Percentiles rank a stretch among this genome's conserved stretches.
Evolutionary conservation across 2,113 vertebrate species (phyloP).

Genomic region (Carassius gibelio): DNA sequence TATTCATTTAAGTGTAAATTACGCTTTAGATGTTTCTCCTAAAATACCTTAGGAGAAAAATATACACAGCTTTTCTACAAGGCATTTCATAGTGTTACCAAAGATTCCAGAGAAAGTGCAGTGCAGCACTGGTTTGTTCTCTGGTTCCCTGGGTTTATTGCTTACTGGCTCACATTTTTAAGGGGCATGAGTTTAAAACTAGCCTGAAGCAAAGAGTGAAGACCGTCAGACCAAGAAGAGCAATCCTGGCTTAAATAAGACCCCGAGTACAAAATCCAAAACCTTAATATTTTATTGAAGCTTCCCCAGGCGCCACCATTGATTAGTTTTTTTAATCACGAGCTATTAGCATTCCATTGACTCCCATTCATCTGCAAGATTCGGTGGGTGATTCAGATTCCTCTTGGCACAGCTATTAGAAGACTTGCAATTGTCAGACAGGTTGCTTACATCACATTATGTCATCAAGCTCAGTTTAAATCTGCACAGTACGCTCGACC

Average conservation of each 20-base stretch:
- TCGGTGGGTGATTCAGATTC: too few relatives aligned
- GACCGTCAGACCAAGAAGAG: background rate
- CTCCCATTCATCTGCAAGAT: too few relatives aligned
- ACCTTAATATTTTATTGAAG: too few relatives aligned
- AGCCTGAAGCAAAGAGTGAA: background rate
- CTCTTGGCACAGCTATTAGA: too few relatives aligned
- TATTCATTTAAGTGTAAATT: background rate
- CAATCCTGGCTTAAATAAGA: background rate
- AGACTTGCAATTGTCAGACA: too few relatives aligned
- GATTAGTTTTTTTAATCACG: too few relatives aligned
- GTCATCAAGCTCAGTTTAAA: too few relatives aligned
- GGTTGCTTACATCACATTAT: too few relatives aligned
- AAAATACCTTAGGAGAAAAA: background rate
- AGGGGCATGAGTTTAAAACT: slow-evolving; percentile 1
- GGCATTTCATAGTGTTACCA: too few relatives aligned
- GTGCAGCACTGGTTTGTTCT: background rate
- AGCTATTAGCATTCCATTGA: too few relatives aligned
- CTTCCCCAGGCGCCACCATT: too few relatives aligned
- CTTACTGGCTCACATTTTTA: background rate
- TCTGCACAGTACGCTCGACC: too few relatives aligned
- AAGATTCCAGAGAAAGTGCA: background rate
- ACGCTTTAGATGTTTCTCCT: background rate
- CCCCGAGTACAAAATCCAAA: background rate
- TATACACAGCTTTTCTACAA: background rate
- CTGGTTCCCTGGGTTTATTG: background rate